Conservation (phyloP, 2,888 invertebrate species). For the Tetragonula carbonaria region DNA sequence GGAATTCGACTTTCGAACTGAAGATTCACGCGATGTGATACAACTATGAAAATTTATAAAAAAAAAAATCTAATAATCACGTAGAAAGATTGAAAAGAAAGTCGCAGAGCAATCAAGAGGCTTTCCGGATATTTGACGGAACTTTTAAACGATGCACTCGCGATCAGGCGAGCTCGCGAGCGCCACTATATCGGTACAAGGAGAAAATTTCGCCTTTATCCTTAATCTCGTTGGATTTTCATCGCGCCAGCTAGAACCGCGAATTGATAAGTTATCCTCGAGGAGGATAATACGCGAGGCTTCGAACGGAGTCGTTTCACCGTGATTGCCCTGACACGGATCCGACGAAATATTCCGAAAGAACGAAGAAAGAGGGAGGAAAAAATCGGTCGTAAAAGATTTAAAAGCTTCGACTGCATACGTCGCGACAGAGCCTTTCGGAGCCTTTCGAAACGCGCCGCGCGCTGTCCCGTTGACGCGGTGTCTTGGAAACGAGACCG, state of each 20-base stretch:
- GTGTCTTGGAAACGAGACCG: constrained; percentile 45
- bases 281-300: no score
- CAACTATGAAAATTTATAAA: no score
- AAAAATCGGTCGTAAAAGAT: constrained; percentile 4
- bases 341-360: not conserved
- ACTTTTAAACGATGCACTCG: no score
- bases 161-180: no score
- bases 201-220: no score
- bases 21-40: no score
- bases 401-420: constrained; percentile 12
- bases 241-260: not conserved
- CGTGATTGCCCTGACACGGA: not conserved
- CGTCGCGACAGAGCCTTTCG: not conserved
- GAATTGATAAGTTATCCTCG: not conserved
- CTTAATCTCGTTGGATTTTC: not conserved
- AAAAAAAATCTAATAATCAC: no score
- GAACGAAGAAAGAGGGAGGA: not conserved
- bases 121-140: no score
- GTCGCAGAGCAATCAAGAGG: no score
- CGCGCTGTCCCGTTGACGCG: not conserved
- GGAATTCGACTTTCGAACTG: no score
- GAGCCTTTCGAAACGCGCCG: not conserved
- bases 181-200: no score
- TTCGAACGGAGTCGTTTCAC: constrained; percentile 16
- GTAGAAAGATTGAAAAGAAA: no score